phyloP scores from a whole-genome alignment of 1,140 invertebrate genomes.

The Cryptotermes secundus region DNA sequence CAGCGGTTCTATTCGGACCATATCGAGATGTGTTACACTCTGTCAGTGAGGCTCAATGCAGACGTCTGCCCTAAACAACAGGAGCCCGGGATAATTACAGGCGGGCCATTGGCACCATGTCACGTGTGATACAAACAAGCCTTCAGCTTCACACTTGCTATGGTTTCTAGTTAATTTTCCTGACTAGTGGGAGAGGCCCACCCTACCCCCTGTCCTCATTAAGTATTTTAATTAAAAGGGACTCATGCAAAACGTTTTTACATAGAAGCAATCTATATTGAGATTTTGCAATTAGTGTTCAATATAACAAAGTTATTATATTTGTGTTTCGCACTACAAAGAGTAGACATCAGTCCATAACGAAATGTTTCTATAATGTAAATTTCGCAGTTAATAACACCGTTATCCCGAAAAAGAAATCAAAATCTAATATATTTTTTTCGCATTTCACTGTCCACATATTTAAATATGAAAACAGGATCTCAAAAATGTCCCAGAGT shows the following conservation, averaged over 20 bases:
- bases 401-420: neutral
- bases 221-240: conserved; percentile 1
- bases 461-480: neutral
- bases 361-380: neutral
- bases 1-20: no score
- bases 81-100: neutral
- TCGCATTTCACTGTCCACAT: neutral
- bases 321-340: neutral
- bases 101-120: neutral
- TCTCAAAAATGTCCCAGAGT: neutral
- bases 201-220: neutral
- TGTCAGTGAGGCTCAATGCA: no score
- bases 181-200: neutral
- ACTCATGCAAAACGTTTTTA: neutral
- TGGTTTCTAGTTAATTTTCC: conserved; percentile 6
- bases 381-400: neutral
- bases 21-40: no score
- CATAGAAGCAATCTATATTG: conserved; percentile 7
- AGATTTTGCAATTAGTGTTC: conserved; percentile 4
- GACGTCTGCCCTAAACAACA: no score
- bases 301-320: neutral
- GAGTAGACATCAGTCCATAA: neutral
- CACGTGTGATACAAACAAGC: neutral
- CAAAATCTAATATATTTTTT: neutral
- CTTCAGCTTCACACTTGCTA: neutral